Evolutionary conservation across 2,113 vertebrate genomes (phyloP).

Genomic region (Lathamus discolor): DNA sequence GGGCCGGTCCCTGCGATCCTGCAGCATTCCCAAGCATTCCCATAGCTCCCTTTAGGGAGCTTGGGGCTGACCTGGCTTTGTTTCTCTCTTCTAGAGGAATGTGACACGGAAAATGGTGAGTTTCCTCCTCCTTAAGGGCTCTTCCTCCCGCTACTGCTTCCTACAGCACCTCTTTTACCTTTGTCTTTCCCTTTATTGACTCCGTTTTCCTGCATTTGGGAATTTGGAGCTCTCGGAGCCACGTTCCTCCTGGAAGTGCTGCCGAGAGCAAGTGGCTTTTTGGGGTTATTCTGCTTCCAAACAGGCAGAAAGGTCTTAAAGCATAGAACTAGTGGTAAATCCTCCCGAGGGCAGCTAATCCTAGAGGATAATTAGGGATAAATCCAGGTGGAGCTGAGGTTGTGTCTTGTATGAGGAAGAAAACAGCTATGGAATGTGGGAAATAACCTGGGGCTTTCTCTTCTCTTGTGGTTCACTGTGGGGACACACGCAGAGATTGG

Average conservation of each 20-base stretch:
- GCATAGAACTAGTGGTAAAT: background rate
- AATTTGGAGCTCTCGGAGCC: background rate
- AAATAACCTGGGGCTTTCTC: background rate
- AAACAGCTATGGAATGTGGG: background rate
- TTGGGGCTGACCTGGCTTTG: rapidly evolving
- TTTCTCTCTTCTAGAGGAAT: background rate
- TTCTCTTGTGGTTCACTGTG: background rate
- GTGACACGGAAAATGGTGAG: background rate
- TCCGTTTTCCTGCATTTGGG: background rate
- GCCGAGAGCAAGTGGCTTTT: background rate
- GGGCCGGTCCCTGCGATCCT: background rate
- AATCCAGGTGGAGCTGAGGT: background rate
- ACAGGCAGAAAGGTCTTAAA: background rate
- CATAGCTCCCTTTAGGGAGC: background rate
- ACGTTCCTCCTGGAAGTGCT: background rate
- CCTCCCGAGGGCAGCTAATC: background rate
- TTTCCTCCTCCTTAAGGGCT: background rate
- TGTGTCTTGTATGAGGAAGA: background rate
- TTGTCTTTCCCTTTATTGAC: background rate
- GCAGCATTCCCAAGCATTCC: background rate
- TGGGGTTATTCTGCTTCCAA: background rate
- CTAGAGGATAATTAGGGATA: background rate
- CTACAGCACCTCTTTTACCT: background rate
- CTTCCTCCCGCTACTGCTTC: background rate
- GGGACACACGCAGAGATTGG: background rate